Conservation (phyloP, 1,140 invertebrate genomes). For the Chrysopa pallens region DNA sequence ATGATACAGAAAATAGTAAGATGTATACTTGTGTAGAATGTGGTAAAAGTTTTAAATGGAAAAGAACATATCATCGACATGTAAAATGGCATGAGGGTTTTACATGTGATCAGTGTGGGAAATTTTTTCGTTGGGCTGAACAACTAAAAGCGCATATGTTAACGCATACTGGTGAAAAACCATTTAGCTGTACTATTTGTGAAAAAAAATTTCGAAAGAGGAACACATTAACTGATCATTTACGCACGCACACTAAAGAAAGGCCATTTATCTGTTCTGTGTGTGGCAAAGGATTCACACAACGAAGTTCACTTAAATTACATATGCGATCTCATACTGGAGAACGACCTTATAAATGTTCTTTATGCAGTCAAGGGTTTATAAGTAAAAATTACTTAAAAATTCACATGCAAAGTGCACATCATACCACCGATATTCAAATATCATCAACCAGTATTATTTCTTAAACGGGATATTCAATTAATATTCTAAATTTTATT, state of each 20-base stretch:
- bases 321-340: conserved; percentile 41
- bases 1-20: too few relatives aligned
- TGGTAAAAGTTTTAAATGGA: too few relatives aligned
- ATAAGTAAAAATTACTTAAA: conserved; percentile 12
- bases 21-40: too few relatives aligned
- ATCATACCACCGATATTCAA: too few relatives aligned
- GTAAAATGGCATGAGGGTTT: too few relatives aligned
- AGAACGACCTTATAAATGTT: conserved; percentile 39
- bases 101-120: conserved; percentile 20
- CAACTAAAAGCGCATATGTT: conserved; percentile 12
- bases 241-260: conserved; percentile 52
- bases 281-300: conserved; percentile 53
- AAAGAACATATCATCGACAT: too few relatives aligned
- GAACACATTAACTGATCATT: conserved; percentile 27
- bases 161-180: conserved; percentile 4
- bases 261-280: conserved; percentile 55
- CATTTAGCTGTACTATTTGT: conserved; percentile 18
- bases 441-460: too few relatives aligned
- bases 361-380: conserved; percentile 47
- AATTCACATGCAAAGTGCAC: conserved; percentile 1
- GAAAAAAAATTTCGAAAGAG: conserved; percentile 28
- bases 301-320: conserved; percentile 41
- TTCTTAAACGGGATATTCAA: conserved; percentile 1
- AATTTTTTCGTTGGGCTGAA: conserved; percentile 15
- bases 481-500: too few relatives aligned